A percentile compares a stretch with the other conserved stretches of the same genome.
phyloP scores from a whole-genome alignment of 2,888 invertebrate genomes.

The Drosophila formosana region DNA sequence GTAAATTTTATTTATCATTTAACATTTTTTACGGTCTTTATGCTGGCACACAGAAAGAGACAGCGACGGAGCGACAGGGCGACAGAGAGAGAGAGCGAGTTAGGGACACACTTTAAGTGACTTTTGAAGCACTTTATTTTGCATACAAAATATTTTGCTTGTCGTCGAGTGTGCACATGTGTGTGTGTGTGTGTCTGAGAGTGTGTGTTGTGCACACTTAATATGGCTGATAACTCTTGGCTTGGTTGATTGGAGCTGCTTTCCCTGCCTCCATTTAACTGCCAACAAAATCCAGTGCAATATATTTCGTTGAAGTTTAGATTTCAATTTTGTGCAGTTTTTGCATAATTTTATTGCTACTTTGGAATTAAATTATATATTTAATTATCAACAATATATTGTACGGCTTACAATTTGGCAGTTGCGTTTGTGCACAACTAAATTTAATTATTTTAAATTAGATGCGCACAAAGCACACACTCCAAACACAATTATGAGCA shows the following conservation, averaged over 20 bases:
- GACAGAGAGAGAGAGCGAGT: constrained; percentile 3
- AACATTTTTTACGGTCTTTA: constrained; percentile 79
- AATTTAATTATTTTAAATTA: constrained; percentile 68
- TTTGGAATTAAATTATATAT: constrained; percentile 11
- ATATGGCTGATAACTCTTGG: constrained; percentile 41
- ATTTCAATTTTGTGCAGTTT: constrained; percentile 5
- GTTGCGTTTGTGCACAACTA: constrained; percentile 15
- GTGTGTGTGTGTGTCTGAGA: constrained; percentile 5
- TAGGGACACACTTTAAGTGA: constrained; percentile 73
- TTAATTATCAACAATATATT: constrained; percentile 20
- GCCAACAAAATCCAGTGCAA: neutral
- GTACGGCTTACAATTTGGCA: neutral
- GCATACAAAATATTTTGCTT: constrained; percentile 75
- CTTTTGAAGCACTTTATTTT: constrained; percentile 80
- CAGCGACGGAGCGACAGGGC: neutral
- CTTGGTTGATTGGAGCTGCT: constrained; percentile 29
- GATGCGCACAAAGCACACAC: constrained; percentile 27
- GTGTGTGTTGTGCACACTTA: constrained; percentile 26
- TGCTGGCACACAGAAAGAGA: constrained; percentile 40
- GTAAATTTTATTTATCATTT: constrained; percentile 82
- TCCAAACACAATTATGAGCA: constrained; percentile 46
- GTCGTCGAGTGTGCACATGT: constrained; percentile 23
- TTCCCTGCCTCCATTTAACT: neutral
- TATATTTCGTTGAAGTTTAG: constrained; percentile 6
- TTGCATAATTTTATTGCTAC: neutral